A percentile compares a stretch with the other conserved stretches of the same genome.
phyloP scores from a whole-genome alignment of 2,888 invertebrate species.

The Diploptera punctata region DNA sequence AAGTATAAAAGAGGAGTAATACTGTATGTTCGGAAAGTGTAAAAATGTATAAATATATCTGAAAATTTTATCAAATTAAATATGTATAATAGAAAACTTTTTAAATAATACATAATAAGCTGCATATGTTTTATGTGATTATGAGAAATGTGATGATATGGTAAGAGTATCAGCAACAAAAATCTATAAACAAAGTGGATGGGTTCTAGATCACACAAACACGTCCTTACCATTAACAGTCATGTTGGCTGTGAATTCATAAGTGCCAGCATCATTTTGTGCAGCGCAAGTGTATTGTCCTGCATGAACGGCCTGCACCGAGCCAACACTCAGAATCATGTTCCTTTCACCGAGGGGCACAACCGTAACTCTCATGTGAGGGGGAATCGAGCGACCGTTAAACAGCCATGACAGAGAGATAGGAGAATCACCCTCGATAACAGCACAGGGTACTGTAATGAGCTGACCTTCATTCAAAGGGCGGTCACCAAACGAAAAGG shows the following conservation, averaged over 20 bases:
- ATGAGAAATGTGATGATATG: no score
- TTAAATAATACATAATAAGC: no score
- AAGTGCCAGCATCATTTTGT: conserved; percentile 69
- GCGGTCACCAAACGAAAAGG: conserved; percentile 69
- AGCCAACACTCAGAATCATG: conserved; percentile 72
- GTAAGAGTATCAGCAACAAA: no score
- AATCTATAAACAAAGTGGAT: no score
- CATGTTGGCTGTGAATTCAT: conserved; percentile 34
- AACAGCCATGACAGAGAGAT: conserved; percentile 77
- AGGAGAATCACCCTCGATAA: conserved; percentile 74
- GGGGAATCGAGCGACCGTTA: conserved; percentile 61
- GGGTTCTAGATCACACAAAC: no score
- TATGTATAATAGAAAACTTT: no score
- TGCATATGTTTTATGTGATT: no score
- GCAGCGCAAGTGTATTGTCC: conserved; percentile 80
- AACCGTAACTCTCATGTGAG: conserved; percentile 51
- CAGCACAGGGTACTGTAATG: conserved; percentile 62
- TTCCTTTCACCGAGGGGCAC: conserved; percentile 58
- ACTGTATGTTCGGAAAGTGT: no score
- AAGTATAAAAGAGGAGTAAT: no score
- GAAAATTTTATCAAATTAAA: no score
- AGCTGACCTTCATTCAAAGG: conserved; percentile 71
- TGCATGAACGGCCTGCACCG: conserved; percentile 71
- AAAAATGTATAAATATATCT: no score
- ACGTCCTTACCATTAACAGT: conserved; percentile 38